Evolutionary conservation across 2,888 invertebrate species (phyloP), one percentile per base, ranked within the genome.

Genomic region (Crocallis elinguaria): DNA sequence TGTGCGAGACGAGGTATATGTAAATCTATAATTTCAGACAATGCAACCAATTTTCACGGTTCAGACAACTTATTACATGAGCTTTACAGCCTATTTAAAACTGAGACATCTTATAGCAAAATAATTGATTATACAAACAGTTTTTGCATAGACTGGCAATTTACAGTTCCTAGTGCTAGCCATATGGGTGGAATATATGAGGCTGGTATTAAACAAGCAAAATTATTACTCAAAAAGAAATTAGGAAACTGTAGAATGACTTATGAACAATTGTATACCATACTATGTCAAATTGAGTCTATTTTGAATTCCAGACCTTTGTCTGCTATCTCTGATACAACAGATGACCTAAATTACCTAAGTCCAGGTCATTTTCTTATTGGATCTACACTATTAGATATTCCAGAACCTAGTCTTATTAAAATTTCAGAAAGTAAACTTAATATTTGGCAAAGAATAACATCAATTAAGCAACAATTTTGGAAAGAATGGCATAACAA

Each of bases 1-100:
- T 16, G 14, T 27, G 27, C 27, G 14, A 9, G 39, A 17, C 16
- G 39, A 11, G 25, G 38, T n/a, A 6, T 38, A 11, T 38, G 38
- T 25, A 25, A 25, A 8, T 21, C 25, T 5, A 25, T 38, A 14
- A 25, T 14, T 13, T 38, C 50, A 9, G 50, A 51, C 25, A 51
- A 51, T 33, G 50, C 50, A 8, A 44, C 23, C 12, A 43, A 51
- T 44, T 51, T 51, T 39, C 37, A 33, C 12, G 43, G 44, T 33
- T 23, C 50, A 17, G 23, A 39, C 11, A 27, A 44, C 14, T 32
- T 38, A 19, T 19, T 51, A 39, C 33, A 51, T 33, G 44, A 44
- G 1, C 11, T 51, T n/a, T 51, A 51, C 27, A 39, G 32, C 11
- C 21, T 51, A 23, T 51, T 51, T 8, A 49, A 37, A 17, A 17